Percentiles rank a stretch among this genome's conserved stretches.
These are phyloP conservation scores for Ennomos fuscantarius DNA, from an alignment of 2,888 invertebrate genomes.

Conservation along the genomic window DNA sequence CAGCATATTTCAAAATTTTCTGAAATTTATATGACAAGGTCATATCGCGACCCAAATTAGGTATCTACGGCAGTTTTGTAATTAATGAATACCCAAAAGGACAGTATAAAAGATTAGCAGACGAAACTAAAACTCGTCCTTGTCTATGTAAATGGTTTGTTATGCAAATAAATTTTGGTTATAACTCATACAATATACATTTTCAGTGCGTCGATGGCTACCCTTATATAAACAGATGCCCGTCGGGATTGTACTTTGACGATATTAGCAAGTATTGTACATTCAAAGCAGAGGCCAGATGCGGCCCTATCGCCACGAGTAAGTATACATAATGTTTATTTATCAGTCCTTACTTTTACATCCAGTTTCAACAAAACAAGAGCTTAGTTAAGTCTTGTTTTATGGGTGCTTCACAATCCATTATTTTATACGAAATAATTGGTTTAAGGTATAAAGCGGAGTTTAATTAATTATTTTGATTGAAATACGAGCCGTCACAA, in stretches of 20 bases:
- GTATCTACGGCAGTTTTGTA: conserved; percentile 6
- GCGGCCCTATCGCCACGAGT: conserved; percentile 96
- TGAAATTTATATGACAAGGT: too few relatives aligned
- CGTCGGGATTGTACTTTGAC: conserved; percentile 95
- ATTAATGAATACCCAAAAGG: conserved; percentile 21
- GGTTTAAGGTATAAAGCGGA: conserved; percentile 29
- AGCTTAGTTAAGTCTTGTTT: conserved; percentile 26
- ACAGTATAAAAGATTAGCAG: conserved; percentile 18
- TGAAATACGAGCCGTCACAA: conserved; percentile 35
- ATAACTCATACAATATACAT: conserved; percentile 33
- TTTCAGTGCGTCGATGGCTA: conserved; percentile 95
- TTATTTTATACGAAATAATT: conserved; percentile 31
- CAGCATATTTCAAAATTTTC: too few relatives aligned
- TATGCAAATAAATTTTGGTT: conserved; percentile 27
- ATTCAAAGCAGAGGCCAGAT: conserved; percentile 94
- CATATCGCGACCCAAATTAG: background rate
- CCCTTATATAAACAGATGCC: conserved; percentile 95
- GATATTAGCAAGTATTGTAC: conserved; percentile 96
- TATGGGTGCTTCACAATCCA: conserved; percentile 30
- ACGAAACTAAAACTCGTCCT: conserved; percentile 12
- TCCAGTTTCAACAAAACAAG: conserved; percentile 17
- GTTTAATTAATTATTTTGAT: conserved; percentile 39
- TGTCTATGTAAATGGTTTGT: conserved; percentile 15
- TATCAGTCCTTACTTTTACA: conserved; percentile 17
- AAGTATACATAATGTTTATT: conserved; percentile 69